These are phyloP conservation scores for Ornithoptera priamus DNA, from an alignment of 2,888 invertebrate genomes.

Conservation along the genomic window DNA sequence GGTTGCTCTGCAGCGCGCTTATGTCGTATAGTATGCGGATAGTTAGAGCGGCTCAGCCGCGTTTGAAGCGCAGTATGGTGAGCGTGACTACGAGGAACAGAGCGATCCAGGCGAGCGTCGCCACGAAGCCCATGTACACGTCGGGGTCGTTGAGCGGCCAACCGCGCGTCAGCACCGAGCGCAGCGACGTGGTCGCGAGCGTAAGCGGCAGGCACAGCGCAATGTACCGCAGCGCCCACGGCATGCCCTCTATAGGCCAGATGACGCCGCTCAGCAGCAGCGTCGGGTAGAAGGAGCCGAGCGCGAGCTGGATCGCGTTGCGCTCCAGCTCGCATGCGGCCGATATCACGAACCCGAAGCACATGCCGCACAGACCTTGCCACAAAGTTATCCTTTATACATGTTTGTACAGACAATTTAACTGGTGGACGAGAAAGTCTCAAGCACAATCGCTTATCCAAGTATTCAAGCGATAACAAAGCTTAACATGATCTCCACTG, in stretches of 20 bases:
- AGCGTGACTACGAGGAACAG: conserved; percentile 89
- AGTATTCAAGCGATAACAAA: too few species aligned
- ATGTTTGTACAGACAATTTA: too few species aligned
- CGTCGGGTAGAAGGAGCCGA: conserved; percentile 97
- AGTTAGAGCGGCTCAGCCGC: conserved; percentile 77
- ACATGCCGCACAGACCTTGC: conserved; percentile 93
- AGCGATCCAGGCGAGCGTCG: conserved; percentile 92
- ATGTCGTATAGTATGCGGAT: too few species aligned
- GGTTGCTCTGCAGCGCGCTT: too few species aligned
- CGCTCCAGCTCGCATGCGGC: conserved; percentile 94
- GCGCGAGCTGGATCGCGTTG: conserved; percentile 94
- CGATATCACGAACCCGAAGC: conserved; percentile 96
- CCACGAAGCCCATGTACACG: conserved; percentile 93
- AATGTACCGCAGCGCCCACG: conserved; percentile 89
- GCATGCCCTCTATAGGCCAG: conserved; percentile 98
- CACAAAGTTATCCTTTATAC: not conserved
- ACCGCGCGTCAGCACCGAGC: conserved; percentile 92
- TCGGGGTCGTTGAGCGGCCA: conserved; percentile 90
- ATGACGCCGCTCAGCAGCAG: conserved; percentile 95
- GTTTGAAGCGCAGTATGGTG: conserved; percentile 89
- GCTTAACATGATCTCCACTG: too few species aligned
- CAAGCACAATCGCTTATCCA: too few species aligned
- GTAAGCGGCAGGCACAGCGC: conserved; percentile 92
- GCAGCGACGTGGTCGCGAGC: conserved; percentile 93
- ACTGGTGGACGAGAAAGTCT: too few species aligned